A percentile compares a stretch with the other conserved stretches of the same genome.
Evolutionary conservation across 2,888 invertebrate genomes (phyloP).

Genomic region (Eristalis arbustorum): DNA sequence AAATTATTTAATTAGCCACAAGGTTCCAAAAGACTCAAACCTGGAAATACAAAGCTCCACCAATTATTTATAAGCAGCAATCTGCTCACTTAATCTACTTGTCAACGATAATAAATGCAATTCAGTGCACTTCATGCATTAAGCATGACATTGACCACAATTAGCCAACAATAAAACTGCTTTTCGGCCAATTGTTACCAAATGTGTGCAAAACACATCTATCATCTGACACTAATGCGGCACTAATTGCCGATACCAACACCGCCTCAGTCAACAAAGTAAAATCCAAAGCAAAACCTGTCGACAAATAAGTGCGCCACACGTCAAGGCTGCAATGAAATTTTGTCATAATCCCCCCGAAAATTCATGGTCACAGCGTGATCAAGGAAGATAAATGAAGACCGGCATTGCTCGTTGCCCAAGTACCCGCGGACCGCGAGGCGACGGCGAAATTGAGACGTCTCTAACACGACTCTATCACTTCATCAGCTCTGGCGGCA

Average conservation of each 20-base stretch:
- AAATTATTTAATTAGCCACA: background rate
- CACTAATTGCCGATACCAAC: background rate
- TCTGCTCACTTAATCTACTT: constrained; percentile 8
- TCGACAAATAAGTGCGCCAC: background rate
- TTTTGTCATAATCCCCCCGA: background rate
- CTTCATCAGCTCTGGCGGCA: background rate
- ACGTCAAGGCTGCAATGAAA: background rate
- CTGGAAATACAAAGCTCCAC: background rate
- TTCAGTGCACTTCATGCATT: constrained; percentile 4
- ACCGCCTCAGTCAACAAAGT: background rate
- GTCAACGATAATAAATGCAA: constrained; percentile 4
- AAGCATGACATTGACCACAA: constrained; percentile 33
- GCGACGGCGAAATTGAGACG: background rate
- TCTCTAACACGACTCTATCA: background rate
- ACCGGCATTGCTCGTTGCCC: background rate
- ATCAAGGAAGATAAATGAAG: background rate
- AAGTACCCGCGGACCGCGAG: background rate
- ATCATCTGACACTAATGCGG: background rate
- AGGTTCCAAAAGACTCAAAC: background rate
- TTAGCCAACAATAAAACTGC: background rate
- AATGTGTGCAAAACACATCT: background rate
- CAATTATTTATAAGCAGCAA: background rate
- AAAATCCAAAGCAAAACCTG: background rate
- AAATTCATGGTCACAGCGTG: background rate
- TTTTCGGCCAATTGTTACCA: background rate